phyloP scores from a whole-genome alignment of 2,888 invertebrate genomes.

The Sabellastarte sp. region DNA sequence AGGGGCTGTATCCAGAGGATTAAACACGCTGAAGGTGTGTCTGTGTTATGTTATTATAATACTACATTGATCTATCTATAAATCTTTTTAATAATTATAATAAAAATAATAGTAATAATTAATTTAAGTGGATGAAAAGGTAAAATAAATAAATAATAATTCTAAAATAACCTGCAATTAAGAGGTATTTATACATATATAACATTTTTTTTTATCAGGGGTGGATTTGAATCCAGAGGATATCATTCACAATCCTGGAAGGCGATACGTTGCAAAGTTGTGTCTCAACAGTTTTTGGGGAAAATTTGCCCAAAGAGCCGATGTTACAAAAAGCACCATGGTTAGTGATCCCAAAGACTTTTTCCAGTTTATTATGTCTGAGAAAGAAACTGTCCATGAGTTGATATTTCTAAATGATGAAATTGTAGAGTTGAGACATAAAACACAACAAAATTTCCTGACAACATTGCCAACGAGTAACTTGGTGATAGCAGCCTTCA shows the following conservation, averaged over 20 bases:
- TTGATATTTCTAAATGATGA: background rate
- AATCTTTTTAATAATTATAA: too few relatives aligned
- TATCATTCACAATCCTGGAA: conserved; percentile 30
- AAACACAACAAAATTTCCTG: background rate
- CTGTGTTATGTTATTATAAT: too few relatives aligned
- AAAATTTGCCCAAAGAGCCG: conserved; percentile 26
- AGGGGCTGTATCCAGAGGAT: conserved; percentile 21
- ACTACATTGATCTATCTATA: too few relatives aligned
- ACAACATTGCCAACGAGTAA: background rate
- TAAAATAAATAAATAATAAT: too few relatives aligned
- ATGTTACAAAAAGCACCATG: background rate
- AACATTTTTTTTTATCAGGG: too few relatives aligned
- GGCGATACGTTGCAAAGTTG: conserved; percentile 28
- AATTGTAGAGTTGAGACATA: background rate
- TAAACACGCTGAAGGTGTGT: too few relatives aligned
- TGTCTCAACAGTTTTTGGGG: conserved; percentile 34
- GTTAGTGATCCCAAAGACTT: background rate
- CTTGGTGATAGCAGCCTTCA: conserved; percentile 48
- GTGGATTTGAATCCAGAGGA: conserved; percentile 23
- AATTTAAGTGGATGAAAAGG: too few relatives aligned
- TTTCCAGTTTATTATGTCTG: background rate
- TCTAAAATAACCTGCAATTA: too few relatives aligned
- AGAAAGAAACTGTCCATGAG: background rate
- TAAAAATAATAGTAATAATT: too few relatives aligned
- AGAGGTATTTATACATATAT: too few relatives aligned